phyloP scores from a whole-genome alignment of 2,797 vertebrate species.

The Euphonia xanthogaster region DNA sequence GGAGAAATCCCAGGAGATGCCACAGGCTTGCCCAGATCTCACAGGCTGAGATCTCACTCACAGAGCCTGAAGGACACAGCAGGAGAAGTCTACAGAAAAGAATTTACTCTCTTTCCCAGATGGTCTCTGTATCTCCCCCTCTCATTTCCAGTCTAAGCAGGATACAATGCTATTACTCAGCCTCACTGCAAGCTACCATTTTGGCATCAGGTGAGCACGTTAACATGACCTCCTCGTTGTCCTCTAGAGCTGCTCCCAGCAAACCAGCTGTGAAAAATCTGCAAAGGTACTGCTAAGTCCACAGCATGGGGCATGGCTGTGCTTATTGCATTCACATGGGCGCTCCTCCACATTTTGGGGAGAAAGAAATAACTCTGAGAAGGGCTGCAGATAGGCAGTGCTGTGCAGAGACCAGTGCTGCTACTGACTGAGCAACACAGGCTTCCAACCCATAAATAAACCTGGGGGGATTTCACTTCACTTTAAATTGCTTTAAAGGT shows the following conservation, averaged over 20 bases:
- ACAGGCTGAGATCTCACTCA: not conserved
- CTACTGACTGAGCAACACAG: not conserved
- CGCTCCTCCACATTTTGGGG: not conserved
- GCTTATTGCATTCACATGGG: not conserved
- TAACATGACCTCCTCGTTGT: accelerated
- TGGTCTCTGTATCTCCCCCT: not conserved
- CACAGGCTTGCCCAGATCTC: not conserved
- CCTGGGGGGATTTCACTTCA: not conserved
- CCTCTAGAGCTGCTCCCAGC: not conserved
- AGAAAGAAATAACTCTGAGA: not conserved
- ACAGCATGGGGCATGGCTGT: not conserved
- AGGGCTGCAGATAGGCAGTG: not conserved
- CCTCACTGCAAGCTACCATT: accelerated
- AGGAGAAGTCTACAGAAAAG: not conserved
- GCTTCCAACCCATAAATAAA: not conserved
- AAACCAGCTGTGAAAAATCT: not conserved
- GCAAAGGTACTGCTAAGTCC: not conserved
- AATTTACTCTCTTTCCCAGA: not conserved
- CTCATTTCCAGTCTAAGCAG: not conserved
- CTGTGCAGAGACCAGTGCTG: not conserved
- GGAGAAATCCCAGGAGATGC: not conserved
- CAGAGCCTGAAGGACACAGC: not conserved
- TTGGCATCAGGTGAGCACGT: not conserved
- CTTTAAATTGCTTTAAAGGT: not conserved
- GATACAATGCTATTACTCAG: not conserved